These are phyloP conservation scores for Gallirallus australis DNA, from an alignment of 2,797 vertebrate genomes.

Conservation along the genomic window DNA sequence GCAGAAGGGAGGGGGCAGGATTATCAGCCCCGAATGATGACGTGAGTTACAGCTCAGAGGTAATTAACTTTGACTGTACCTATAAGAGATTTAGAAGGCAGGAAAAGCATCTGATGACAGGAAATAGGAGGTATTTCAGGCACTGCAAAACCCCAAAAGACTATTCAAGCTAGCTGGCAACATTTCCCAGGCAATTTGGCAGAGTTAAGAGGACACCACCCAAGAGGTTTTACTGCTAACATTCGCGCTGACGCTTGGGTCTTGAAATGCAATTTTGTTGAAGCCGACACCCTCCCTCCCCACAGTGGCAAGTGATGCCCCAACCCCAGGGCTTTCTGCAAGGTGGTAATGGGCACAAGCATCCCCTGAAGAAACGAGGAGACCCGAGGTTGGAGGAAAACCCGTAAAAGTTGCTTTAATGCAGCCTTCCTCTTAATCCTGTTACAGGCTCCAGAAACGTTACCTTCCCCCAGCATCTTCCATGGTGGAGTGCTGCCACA, in stretches of 20 bases:
- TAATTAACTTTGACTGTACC: slow-evolving; percentile 32
- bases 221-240: background rate
- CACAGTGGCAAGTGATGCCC: background rate
- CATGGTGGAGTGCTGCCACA: background rate
- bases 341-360: rapidly evolving
- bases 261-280: background rate
- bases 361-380: background rate
- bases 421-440: background rate
- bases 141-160: background rate
- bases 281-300: background rate
- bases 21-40: background rate
- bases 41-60: background rate
- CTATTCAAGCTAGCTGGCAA: background rate
- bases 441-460: background rate
- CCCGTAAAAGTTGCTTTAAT: background rate
- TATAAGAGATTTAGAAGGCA: slow-evolving; percentile 9
- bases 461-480: background rate
- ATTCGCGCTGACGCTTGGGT: background rate
- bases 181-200: background rate
- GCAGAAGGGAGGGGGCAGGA: background rate
- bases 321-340: background rate
- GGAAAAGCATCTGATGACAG: slow-evolving; percentile 5
- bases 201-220: background rate
- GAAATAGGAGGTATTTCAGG: background rate
- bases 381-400: background rate